Base-by-base conservation (phyloP, 2,888 invertebrate genomes). In the Gymnoscelis rufifasciata region DNA sequence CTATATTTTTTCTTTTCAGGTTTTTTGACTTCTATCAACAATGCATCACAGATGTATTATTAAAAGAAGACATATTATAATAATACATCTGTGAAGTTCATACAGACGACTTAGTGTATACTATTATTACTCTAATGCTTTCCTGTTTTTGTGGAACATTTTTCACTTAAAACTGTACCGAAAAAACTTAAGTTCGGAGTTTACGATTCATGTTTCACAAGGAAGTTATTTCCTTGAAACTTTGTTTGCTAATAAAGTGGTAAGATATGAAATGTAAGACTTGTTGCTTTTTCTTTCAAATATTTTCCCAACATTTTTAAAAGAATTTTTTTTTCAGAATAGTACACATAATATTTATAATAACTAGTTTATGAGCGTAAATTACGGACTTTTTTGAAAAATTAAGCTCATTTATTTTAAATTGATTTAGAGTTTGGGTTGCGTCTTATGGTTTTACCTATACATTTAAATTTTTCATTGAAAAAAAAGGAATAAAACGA, bases 231-330 rank as follows among this genome's bases (percentile, higher is more conserved):
- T 52, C 42, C 45, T 8, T 24, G 45, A 23, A 50, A 42, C 38
- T 43, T 50, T 50, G 41, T 43, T 38, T 45, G 41, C 49, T 49
- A 50, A 42, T 50, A 46, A 50, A 50, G 50, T 50, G 50, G 50
- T 50, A 38, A 45, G 45, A 50, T 50, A 50, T 45, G 50, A 50
- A 50, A 45, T 50, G 42, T 38, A 26, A 19, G 13, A 50, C 50
- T 50, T 50, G 45, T 50, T 50, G 50, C 50, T 50, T 43, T 29
- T 37, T 50, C 42, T 50, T 42, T n/a, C 27, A 40, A 10, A 28
- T 28, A 41, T 44, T 44, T 44, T 19, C 28, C 28, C 5, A 19
- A 3, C n/a, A n/a, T n/a, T 43, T 39, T 36, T 24, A 24, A 24
- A 30, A 13, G 29, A 29, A 8, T 38, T 27, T 19, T 7, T 29